A percentile compares a stretch with the other conserved stretches of the same genome.
Conservation (phyloP, 2,888 invertebrate genomes). For the Beris chalybata region DNA sequence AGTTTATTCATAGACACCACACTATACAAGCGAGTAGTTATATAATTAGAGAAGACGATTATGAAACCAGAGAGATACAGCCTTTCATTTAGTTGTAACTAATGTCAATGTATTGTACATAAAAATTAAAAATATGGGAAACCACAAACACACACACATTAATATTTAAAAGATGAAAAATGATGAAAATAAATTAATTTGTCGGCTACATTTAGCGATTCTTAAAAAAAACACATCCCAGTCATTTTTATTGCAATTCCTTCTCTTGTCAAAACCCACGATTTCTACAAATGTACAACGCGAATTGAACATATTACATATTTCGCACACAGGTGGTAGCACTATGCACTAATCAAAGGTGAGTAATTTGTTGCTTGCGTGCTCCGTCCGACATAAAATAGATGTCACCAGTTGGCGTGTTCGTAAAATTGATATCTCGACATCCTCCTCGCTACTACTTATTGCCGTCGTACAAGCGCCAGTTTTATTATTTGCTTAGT, state of each 20-base stretch:
- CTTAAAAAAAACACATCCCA: slow-evolving; percentile 26
- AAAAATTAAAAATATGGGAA: slow-evolving; percentile 1
- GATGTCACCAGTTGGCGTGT: slow-evolving; percentile 17
- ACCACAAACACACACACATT: slow-evolving; percentile 13
- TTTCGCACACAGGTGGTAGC: neutral
- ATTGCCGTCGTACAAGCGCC: neutral
- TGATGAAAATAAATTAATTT: slow-evolving; percentile 33
- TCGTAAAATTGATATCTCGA: slow-evolving; percentile 7
- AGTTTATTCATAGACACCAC: neutral
- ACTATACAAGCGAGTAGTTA: neutral
- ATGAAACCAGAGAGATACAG: slow-evolving; percentile 33
- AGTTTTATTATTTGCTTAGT: neutral
- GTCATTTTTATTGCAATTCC: slow-evolving; percentile 1
- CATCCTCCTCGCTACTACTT: neutral
- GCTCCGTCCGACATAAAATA: neutral
- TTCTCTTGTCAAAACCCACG: neutral
- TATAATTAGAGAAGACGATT: neutral
- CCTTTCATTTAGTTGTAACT: slow-evolving; percentile 38
- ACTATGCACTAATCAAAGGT: neutral
- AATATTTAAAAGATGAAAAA: slow-evolving; percentile 7
- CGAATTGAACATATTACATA: neutral
- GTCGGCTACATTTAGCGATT: slow-evolving; percentile 33
- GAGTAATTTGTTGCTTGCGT: slow-evolving; percentile 20
- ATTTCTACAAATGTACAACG: neutral
- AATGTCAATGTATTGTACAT: slow-evolving; percentile 39